Conservation (phyloP, 2,797 vertebrate species). For the Salmo trutta region DNA sequence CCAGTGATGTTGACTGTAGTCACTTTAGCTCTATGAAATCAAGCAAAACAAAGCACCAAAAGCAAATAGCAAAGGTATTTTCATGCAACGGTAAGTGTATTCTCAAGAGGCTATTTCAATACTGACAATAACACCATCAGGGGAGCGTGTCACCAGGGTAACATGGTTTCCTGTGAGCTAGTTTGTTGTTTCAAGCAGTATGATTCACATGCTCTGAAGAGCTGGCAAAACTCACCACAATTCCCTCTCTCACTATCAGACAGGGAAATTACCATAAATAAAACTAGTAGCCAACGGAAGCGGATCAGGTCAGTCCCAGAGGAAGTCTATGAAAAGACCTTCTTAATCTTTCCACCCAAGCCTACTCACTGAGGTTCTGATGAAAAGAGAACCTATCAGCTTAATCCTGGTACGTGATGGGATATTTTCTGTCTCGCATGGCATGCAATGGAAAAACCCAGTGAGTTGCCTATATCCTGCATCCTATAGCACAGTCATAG, state of each 20-base stretch:
- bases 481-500: not conserved
- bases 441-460: conserved; percentile 16
- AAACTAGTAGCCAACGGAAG: conserved; percentile 14
- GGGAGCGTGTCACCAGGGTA: conserved; percentile 41
- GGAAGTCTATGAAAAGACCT: conserved; percentile 19
- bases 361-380: conserved; percentile 22
- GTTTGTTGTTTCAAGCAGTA: conserved; percentile 23
- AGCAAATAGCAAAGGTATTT: not conserved
- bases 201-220: conserved; percentile 14
- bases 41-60: conserved; percentile 1
- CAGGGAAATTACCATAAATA: conserved; percentile 25
- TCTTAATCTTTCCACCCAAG: conserved; percentile 26
- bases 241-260: conserved; percentile 31
- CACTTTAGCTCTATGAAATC: not conserved
- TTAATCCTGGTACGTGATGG: conserved; percentile 7
- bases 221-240: conserved; percentile 1
- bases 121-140: conserved; percentile 19
- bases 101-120: not conserved
- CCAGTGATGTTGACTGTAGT: not conserved
- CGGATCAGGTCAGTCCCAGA: conserved; percentile 14
- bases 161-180: conserved; percentile 21
- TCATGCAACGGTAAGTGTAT: not conserved
- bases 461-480: not conserved
- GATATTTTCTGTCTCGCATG: conserved; percentile 20
- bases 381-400: conserved; percentile 38